These are phyloP conservation scores for Triplophysa rosa DNA, from an alignment of 2,113 vertebrate species.

Conservation along the genomic window DNA sequence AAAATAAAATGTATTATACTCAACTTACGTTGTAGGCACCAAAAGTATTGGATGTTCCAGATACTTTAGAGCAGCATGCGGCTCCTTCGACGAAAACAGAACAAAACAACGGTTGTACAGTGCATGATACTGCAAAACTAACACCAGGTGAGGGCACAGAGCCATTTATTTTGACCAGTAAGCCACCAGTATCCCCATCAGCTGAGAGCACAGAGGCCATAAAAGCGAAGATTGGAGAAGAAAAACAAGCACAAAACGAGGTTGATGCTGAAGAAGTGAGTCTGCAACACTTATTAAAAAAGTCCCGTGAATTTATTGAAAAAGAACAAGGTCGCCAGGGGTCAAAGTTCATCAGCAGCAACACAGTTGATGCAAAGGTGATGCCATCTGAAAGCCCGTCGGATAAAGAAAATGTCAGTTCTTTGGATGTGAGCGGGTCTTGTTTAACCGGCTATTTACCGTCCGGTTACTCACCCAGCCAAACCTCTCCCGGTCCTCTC, in stretches of 20 bases:
- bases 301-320: conserved; percentile 84
- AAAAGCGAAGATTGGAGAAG: conserved; percentile 47
- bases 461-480: conserved; percentile 51
- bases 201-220: conserved; percentile 12
- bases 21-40: not conserved
- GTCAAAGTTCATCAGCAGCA: conserved; percentile 62
- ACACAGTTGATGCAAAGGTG: conserved; percentile 37
- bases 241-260: conserved; percentile 51
- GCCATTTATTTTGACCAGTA: not conserved
- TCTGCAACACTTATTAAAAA: conserved; percentile 88
- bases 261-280: conserved; percentile 71
- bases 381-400: conserved; percentile 67
- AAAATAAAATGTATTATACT: too few relatives aligned
- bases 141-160: not conserved
- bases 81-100: conserved; percentile 17
- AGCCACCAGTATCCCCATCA: not conserved
- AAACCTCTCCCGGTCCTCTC: conserved; percentile 66
- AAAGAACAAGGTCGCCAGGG: conserved; percentile 76
- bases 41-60: conserved; percentile 1
- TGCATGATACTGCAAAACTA: conserved; percentile 46
- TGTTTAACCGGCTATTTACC: conserved; percentile 63
- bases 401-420: conserved; percentile 77
- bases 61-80: not conserved
- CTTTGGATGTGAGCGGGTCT: conserved; percentile 57
- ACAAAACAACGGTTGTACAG: not conserved